Conservation (phyloP, 2,888 invertebrate genomes). For the Drosophila recens region DNA sequence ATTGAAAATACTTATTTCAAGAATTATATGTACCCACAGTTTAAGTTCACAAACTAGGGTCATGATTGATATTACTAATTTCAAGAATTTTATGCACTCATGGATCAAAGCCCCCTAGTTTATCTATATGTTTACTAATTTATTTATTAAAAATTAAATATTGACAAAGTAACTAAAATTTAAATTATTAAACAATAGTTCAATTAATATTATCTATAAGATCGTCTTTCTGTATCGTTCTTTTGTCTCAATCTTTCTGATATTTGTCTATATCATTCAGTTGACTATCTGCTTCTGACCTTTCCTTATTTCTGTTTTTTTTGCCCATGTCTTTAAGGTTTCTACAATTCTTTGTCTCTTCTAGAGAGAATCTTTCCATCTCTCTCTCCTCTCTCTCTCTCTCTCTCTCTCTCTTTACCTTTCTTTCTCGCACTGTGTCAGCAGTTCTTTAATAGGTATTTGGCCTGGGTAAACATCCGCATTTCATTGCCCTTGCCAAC, state of each 20-base stretch:
- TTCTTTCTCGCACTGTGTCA: conserved; percentile 2
- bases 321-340: not conserved
- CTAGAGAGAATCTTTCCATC: not conserved
- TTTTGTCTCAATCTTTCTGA: not conserved
- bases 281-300: not conserved
- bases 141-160: too few species aligned
- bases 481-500: conserved; percentile 38
- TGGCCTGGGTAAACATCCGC: conserved; percentile 60
- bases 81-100: too few species aligned
- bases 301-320: not conserved
- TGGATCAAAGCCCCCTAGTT: too few species aligned
- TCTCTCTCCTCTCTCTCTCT: not conserved
- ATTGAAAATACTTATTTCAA: too few species aligned
- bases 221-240: too few species aligned
- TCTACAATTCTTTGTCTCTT: not conserved
- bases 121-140: too few species aligned
- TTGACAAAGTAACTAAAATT: too few species aligned
- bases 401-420: not conserved
- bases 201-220: too few species aligned
- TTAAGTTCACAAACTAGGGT: too few species aligned
- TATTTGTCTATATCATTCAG: not conserved
- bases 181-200: too few species aligned
- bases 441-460: conserved; percentile 35
- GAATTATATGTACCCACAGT: too few species aligned
- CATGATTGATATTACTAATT: too few species aligned